These are phyloP conservation scores for Nemotelus nigrinus DNA, from an alignment of 2,888 invertebrate species.

Conservation along the genomic window DNA sequence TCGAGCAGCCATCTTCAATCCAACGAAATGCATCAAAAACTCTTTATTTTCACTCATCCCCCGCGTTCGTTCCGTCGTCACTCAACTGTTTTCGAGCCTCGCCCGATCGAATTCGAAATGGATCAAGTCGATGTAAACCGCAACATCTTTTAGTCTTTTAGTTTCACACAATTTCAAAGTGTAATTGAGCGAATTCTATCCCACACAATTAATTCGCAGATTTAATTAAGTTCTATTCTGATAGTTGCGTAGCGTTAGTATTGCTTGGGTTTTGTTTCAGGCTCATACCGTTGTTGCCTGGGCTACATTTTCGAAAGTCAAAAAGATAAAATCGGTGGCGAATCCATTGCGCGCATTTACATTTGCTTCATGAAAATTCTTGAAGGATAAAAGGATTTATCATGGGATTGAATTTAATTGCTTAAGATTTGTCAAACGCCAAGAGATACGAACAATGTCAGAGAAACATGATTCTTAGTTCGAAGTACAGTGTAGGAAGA, in stretches of 20 bases:
- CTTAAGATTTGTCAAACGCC: slow-evolving; percentile 47
- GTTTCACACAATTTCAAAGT: slow-evolving; percentile 26
- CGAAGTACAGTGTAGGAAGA: background rate
- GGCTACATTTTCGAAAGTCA: slow-evolving; percentile 4
- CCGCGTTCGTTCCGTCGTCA: too few species aligned
- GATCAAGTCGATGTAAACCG: background rate
- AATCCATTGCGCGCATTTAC: slow-evolving; percentile 36
- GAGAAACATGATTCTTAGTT: background rate
- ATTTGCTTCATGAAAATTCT: slow-evolving; percentile 41
- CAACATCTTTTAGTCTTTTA: slow-evolving; percentile 27
- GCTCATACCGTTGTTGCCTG: background rate
- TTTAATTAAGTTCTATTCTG: slow-evolving; percentile 43
- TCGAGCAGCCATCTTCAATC: too few species aligned
- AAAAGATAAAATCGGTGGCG: slow-evolving; percentile 27
- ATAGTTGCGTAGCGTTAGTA: slow-evolving; percentile 24
- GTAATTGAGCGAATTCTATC: slow-evolving; percentile 43
- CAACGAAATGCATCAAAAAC: too few species aligned
- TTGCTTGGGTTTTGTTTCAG: too few species aligned
- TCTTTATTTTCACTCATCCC: too few species aligned
- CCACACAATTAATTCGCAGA: slow-evolving; percentile 43
- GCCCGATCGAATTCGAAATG: too few species aligned
- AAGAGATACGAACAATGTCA: slow-evolving; percentile 37
- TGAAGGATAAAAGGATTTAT: slow-evolving; percentile 45
- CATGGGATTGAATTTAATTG: slow-evolving; percentile 47
- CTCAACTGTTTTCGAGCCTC: too few species aligned